Evolutionary conservation across 2,888 invertebrate genomes (phyloP), one percentile per base, ranked within the genome.

Genomic region (Cephus pygmeus): DNA sequence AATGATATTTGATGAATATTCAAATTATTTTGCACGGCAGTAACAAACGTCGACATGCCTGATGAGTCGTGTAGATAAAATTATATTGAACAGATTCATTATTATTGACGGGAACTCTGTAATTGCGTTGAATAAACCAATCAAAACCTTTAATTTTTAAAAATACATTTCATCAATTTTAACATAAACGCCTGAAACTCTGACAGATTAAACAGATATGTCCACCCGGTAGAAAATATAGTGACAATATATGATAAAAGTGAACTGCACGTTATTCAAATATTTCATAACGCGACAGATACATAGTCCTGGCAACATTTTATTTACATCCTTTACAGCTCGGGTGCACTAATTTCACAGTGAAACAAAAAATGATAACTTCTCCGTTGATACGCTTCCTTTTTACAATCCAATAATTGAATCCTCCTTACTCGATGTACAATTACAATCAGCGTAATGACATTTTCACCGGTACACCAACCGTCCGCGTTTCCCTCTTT

Each of bases 391-490:
- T 56, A 15, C 23, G 9, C 56, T 56, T 56, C 56, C 23, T 56
- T 56, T 69, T 75, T 34, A 78, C 75, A 74, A 75, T 78, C 71
- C 75, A 36, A 76, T 76, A 76, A 87, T 87, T 82, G 81, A 80
- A 81, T 83, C 81, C 78, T 75, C 69, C 74, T 69, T 69, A 78
- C 75, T 77, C 79, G 78, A 74, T 77, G 85, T 83, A 82, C 87
- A 88, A 89, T 90, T 90, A 88, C 87, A 90, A 89, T 90, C 88
- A 90, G 81, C 85, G 85, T 87, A 88, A 89, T 85, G 84, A 85
- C 87, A 83, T 86, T 88, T 86, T 83, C 83, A 82, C 76, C 73
- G 71, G 76, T 75, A 79, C 77, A 82, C 81, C 80, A 73, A 69
- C 74, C 76, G 78, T 73, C 69, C 34, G 31, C 34, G 34, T 81